phyloP scores from a whole-genome alignment of 2,113 vertebrate genomes.

The Tragelaphus scriptus region DNA sequence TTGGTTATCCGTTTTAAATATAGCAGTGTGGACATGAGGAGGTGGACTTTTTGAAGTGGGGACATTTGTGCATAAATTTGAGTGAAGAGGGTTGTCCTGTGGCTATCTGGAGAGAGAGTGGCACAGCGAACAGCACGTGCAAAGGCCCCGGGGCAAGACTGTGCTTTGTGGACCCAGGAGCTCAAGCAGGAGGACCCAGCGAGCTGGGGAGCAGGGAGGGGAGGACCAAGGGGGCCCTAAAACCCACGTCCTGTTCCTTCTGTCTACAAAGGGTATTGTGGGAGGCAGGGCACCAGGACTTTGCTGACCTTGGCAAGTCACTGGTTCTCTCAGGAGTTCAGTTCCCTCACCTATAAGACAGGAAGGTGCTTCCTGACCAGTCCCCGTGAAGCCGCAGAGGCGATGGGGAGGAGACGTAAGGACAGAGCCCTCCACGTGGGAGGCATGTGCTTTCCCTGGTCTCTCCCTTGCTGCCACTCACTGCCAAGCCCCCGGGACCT shows the following conservation, averaged over 20 bases:
- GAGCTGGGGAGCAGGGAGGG: neutral
- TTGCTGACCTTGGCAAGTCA: neutral
- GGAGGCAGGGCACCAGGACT: neutral
- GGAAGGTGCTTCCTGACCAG: neutral
- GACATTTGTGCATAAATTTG: neutral
- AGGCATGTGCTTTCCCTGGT: neutral
- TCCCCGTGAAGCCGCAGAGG: neutral
- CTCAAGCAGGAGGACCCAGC: neutral
- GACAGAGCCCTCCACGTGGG: neutral
- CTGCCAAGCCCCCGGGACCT: neutral
- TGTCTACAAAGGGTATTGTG: neutral
- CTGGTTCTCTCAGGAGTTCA: neutral
- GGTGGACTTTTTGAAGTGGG: neutral
- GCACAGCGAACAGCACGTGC: neutral
- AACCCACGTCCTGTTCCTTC: neutral
- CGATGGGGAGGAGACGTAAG: neutral
- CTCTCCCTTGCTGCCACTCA: neutral
- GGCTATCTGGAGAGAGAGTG: neutral
- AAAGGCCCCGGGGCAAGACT: neutral
- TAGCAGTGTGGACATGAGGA: neutral
- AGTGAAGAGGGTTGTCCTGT: neutral
- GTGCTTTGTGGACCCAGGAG: neutral
- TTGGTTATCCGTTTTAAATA: neutral
- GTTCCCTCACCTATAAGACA: neutral
- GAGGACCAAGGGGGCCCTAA: neutral